These are phyloP conservation scores for Ochropleura leucogaster DNA, from an alignment of 2,888 invertebrate species.

Conservation along the genomic window DNA sequence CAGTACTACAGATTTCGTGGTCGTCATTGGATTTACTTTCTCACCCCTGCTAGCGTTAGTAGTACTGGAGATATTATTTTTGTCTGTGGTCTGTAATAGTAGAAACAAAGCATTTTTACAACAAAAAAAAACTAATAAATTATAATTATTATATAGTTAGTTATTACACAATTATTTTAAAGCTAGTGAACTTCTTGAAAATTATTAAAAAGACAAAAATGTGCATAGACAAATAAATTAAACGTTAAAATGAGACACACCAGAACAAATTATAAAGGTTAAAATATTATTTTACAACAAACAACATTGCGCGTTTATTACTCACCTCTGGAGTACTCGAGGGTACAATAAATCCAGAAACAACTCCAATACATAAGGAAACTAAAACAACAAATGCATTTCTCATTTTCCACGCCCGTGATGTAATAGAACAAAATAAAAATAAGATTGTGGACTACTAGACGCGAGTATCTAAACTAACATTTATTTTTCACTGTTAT, in stretches of 20 bases:
- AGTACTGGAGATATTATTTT: not conserved
- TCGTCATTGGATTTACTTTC: not conserved
- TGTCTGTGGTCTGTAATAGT: constrained; percentile 19
- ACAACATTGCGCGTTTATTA: constrained; percentile 48
- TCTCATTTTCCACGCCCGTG: constrained; percentile 73
- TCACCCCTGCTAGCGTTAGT: not conserved
- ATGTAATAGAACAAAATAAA: constrained; percentile 48
- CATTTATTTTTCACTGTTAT: constrained; percentile 27
- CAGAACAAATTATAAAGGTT: not conserved
- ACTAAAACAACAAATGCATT: constrained; percentile 76
- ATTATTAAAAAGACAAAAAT: not conserved
- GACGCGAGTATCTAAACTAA: constrained; percentile 22
- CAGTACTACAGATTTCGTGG: constrained; percentile 15
- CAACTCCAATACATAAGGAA: constrained; percentile 75
- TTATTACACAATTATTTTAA: not conserved
- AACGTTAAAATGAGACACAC: not conserved
- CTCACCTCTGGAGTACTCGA: constrained; percentile 76
- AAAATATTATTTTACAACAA: constrained; percentile 38
- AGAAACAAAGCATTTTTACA: not conserved
- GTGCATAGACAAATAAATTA: not conserved
- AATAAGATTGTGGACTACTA: constrained; percentile 30
- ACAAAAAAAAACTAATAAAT: not conserved
- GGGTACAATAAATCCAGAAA: constrained; percentile 77
- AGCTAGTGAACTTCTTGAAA: not conserved
- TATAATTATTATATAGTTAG: too few relatives aligned